Percentiles rank a stretch among this genome's conserved stretches.
These are phyloP conservation scores for Tetrax tetrax DNA, from an alignment of 2,113 vertebrate genomes.

Conservation along the genomic window DNA sequence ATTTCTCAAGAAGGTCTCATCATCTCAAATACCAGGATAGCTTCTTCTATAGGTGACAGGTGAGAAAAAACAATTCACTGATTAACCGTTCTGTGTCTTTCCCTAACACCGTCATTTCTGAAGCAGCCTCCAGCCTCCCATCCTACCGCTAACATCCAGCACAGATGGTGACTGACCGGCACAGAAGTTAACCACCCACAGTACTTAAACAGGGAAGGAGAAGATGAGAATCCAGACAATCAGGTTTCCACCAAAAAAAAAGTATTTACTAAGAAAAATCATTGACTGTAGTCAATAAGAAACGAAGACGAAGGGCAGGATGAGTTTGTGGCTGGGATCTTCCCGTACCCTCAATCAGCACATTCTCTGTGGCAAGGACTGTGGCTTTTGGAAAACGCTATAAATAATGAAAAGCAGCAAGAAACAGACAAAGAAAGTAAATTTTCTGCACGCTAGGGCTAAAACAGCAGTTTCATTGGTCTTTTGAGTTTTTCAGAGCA, in stretches of 20 bases:
- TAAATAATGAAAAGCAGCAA: background rate
- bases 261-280: background rate
- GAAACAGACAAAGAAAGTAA: background rate
- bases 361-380: background rate
- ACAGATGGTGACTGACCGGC: background rate
- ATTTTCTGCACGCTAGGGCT: too few relatives aligned
- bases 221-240: background rate
- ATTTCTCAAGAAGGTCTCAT: background rate
- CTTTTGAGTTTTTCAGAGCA: background rate
- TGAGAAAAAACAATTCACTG: background rate
- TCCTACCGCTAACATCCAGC: background rate
- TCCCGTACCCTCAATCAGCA: background rate
- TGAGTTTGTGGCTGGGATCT: background rate
- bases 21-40: background rate
- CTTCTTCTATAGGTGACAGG: background rate
- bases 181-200: background rate
- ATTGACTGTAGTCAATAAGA: background rate
- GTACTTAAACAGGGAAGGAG: background rate
- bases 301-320: background rate
- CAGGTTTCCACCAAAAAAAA: background rate
- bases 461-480: background rate
- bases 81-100: rapidly evolving
- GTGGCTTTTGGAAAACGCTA: background rate
- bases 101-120: background rate
- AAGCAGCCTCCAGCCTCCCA: background rate